phyloP scores from a whole-genome alignment of 2,797 vertebrate species.

The Lindbergichthys nudifrons region DNA sequence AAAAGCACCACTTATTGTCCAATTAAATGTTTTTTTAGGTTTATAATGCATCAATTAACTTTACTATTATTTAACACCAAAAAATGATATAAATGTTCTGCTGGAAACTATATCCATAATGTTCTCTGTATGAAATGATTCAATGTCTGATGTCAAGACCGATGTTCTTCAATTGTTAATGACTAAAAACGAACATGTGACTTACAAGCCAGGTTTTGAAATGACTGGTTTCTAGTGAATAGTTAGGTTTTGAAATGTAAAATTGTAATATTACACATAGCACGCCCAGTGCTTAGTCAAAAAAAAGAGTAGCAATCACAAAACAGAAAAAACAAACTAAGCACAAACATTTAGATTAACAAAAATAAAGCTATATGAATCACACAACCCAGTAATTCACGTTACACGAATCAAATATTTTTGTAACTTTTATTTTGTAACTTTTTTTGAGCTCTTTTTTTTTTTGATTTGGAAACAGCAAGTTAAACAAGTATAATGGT shows the following conservation, averaged over 20 bases:
- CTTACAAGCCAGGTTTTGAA: too few relatives aligned
- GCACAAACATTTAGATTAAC: background rate
- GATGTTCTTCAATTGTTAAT: too few relatives aligned
- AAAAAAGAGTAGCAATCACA: background rate
- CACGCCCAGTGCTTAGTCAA: background rate
- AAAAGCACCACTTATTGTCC: background rate
- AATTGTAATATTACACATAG: too few relatives aligned
- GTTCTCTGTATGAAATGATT: background rate
- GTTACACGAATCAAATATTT: constrained; percentile 8
- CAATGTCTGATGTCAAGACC: background rate
- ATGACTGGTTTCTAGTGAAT: too few relatives aligned
- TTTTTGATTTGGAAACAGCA: constrained; percentile 44
- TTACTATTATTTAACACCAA: background rate
- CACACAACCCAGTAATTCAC: constrained; percentile 41
- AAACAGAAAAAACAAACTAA: constrained; percentile 3
- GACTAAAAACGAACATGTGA: background rate
- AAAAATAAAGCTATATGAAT: constrained; percentile 28
- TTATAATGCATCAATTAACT: background rate
- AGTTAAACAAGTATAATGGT: constrained; percentile 46
- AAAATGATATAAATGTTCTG: background rate
- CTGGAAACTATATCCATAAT: background rate
- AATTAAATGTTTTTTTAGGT: background rate
- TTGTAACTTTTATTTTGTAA: constrained; percentile 46
- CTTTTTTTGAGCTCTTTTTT: constrained; percentile 31
- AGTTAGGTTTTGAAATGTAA: too few relatives aligned